Evolutionary conservation across 37 sponge, comb jelly and placozoan genomes (phyloP), one percentile per base, ranked within the genome.

Genomic region (Eunapius fragilis): DNA sequence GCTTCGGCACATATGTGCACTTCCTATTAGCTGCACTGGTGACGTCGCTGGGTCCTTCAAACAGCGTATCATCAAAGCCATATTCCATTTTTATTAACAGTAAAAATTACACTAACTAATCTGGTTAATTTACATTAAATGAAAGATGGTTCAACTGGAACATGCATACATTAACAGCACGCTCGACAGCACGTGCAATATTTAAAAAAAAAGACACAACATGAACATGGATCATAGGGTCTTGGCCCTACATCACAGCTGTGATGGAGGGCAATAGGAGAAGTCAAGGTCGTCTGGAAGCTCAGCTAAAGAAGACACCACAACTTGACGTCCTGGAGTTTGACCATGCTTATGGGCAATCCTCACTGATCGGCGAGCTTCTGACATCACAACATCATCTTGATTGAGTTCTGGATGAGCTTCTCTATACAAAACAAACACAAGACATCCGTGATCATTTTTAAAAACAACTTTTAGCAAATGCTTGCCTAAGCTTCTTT

Each of bases 381-480:
- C 82, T 11, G 87, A 80, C 80, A 86, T 80, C 41, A 86, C 84
- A 10, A 86, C 72, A 86, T 86, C 82, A 17, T 70, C 49, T 14
- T 31, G 80, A 19, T 31, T n/a, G 25, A 38, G n/a, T 28, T 80
- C 82, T 35, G 82, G 84, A 50, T 28, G 71, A 23, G 47, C 27
- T 32, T 2, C 24, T 13, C 33, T 35, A 19, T 4, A 50, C 13
- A 32, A 17, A 31, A 31, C 31, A 36, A 6, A 76, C 77, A 33
- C 47, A 45, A 45, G 7, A 45, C 47, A 45, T 9, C 47, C 9
- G 47, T 9, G 9, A 4, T 9, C 47, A 45, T 9, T 11, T 9
- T 11, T 45, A 9, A 4, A 45, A 4, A 45, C 47, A 45, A 45
- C 47, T 11, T 9, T 9, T n/a, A n/a, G 9, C 47, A 9, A 11